Conservation (phyloP, 53 echinoderm and acorn worm genomes). For the Glandiceps talaboti region DNA sequence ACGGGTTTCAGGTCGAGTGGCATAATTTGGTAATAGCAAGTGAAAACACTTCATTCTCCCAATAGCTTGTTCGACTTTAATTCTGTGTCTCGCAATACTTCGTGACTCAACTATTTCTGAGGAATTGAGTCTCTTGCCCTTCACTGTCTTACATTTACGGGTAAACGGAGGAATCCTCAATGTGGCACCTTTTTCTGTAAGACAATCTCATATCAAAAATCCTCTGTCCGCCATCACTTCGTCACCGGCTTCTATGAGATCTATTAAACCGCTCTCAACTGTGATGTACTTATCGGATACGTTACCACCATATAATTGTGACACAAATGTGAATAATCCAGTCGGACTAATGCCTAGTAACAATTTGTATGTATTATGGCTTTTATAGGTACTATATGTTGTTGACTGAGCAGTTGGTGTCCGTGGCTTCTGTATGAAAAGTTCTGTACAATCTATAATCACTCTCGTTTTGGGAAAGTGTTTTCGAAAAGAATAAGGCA, state of each 20-base stretch:
- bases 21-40: not conserved
- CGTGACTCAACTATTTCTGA: not conserved
- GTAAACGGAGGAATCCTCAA: not conserved
- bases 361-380: conserved; percentile 19
- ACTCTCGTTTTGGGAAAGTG: conserved; percentile 17
- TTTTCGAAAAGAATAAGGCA: not conserved
- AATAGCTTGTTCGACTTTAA: not conserved
- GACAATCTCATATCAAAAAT: not conserved
- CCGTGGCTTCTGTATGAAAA: conserved; percentile 14
- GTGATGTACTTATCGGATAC: conserved; percentile 21
- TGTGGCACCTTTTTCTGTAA: not conserved
- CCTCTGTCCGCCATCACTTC: not conserved
- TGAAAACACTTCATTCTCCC: not conserved
- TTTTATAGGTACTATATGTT: conserved; percentile 21
- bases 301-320: conserved; percentile 14
- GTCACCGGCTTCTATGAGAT: not conserved
- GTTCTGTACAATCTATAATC: conserved; percentile 18
- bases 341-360: conserved; percentile 9
- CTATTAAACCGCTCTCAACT: conserved; percentile 1
- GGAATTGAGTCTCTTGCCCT: not conserved
- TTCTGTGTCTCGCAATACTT: not conserved
- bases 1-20: not conserved
- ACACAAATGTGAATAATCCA: conserved; percentile 26
- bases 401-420: conserved; percentile 16
- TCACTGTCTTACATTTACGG: not conserved